Evolutionary conservation across 2,888 invertebrate species (phyloP).

Genomic region (Erebia ligea): DNA sequence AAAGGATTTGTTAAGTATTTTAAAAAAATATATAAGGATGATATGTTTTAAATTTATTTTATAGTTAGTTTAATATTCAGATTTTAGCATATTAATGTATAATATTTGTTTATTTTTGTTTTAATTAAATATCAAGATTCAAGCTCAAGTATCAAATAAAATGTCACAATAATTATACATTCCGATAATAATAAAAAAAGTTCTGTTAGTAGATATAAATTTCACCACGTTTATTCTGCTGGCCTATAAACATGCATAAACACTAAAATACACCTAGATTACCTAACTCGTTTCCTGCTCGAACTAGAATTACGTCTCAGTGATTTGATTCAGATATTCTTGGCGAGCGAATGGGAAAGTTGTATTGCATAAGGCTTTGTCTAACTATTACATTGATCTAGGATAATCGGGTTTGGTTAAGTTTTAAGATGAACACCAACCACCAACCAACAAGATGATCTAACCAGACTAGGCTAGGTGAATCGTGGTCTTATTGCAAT

Average conservation of each 20-base stretch:
- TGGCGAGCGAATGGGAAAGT: constrained; percentile 44
- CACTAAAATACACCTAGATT: constrained; percentile 31
- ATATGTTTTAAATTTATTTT: no score
- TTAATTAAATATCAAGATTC: no score
- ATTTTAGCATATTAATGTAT: no score
- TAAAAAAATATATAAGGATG: no score
- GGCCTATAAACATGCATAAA: constrained; percentile 2
- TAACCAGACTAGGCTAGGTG: neutral
- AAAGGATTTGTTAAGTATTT: no score
- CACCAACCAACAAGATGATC: neutral
- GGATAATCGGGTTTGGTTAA: neutral
- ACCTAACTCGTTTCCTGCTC: constrained; percentile 45
- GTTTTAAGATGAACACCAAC: neutral
- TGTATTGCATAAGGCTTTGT: constrained; percentile 40
- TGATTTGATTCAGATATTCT: constrained; percentile 46
- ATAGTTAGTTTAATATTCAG: no score
- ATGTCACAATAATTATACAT: no score
- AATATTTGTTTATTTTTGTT: no score
- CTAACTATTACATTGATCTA: constrained; percentile 22
- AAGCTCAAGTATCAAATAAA: no score
- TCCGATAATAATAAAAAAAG: neutral
- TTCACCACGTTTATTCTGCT: neutral
- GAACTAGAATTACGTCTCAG: constrained; percentile 43
- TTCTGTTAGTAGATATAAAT: neutral
- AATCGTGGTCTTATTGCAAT: no score